Base-by-base conservation (phyloP, 2,888 invertebrate genomes). In the Polylopha cassiicola region DNA sequence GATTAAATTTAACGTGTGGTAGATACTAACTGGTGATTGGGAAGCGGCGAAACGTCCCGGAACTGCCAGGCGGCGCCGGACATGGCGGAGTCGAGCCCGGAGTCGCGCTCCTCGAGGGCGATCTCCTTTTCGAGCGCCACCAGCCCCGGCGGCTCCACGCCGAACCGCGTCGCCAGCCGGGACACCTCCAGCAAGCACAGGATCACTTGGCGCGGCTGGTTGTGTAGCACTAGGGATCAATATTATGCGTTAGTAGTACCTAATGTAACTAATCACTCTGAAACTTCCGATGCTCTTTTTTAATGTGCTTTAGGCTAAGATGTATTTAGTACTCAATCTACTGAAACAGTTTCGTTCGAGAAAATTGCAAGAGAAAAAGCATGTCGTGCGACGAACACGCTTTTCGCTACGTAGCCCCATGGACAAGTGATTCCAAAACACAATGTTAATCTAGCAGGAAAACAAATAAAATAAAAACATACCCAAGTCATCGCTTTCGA, bases 401-500 rank as follows among this genome's bases (percentile, higher is more conserved):
- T n/a, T n/a, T n/a, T n/a, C n/a, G n/a, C n/a, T n/a, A n/a, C n/a
- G n/a, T n/a, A n/a, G n/a, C n/a, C n/a, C n/a, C n/a, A n/a, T n/a
- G n/a, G n/a, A n/a, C n/a, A n/a, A n/a, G n/a, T n/a, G n/a, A n/a
- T n/a, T n/a, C n/a, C n/a, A n/a, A n/a, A n/a, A n/a, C n/a, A n/a
- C n/a, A n/a, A n/a, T n/a, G n/a, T n/a, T n/a, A n/a, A n/a, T 13
- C 14, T 21, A 20, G 20, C 13, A 22, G 31, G 22, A 22, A 5
- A 22, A 7, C 21, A 32, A 4, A 14, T 7, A 5, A 3, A 21
- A n/a, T 8, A 7, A 22, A 18, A 16, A 23, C 48, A 56, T 75
- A 95, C 95, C 95, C 53, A 95, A 87, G 69, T 95, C 95, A 66
- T 95, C 95, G 58, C 95, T 95, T 81, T 96, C 95, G 70, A 96